Base-by-base conservation (phyloP, 2,888 invertebrate species). In the Epicampocera succincta region DNA sequence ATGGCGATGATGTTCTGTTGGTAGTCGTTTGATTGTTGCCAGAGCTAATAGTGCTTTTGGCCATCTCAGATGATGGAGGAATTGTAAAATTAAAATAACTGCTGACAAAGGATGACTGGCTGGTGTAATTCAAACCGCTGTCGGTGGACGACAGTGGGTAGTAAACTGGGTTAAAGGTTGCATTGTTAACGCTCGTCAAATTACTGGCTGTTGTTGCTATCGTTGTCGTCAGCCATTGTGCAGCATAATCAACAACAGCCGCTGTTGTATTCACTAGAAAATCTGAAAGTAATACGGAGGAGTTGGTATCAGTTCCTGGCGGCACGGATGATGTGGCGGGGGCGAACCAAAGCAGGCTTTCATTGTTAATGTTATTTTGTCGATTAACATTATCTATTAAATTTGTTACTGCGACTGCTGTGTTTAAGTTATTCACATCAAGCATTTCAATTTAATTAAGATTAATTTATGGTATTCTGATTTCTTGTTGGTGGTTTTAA, bases 221-320 rank as follows among this genome's bases (percentile, higher is more conserved):
- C 42, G 80, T 80, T 13, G 61, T 50, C 33, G 72, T 44, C 33
- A 83, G 46, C 80, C 83, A 83, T 66, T 83, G 73, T 68, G 83
- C 40, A 33, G 79, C 74, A 56, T 79, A 79, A 60, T 82, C 82
- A 9, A 75, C 71, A 40, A 71, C 79, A 54, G 56, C 33, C n/a
- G 71, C 79, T 25, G 82, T 75, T 46, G 82, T 56, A 50, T 82
- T 82, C n/a, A 29, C 60, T 25, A 79, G 21, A 19, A 79, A 48
- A 17, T 79, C 78, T 2, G 44, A 56, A 3, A 75, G 25, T 11
- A 82, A 21, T 38, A 69, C 38, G n/a, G 81, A 38, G 9, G 76
- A 52, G 17, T 75, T 68, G 38, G n/a, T 38, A 12, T n/a, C 56
- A 52, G 11, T 50, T 3, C 52, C 11, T 54, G 60, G 8, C 9